A percentile compares a stretch with the other conserved stretches of the same genome.
These are phyloP conservation scores for Ammodytes marinus DNA, from an alignment of 2,113 vertebrate genomes.

Conservation along the genomic window DNA sequence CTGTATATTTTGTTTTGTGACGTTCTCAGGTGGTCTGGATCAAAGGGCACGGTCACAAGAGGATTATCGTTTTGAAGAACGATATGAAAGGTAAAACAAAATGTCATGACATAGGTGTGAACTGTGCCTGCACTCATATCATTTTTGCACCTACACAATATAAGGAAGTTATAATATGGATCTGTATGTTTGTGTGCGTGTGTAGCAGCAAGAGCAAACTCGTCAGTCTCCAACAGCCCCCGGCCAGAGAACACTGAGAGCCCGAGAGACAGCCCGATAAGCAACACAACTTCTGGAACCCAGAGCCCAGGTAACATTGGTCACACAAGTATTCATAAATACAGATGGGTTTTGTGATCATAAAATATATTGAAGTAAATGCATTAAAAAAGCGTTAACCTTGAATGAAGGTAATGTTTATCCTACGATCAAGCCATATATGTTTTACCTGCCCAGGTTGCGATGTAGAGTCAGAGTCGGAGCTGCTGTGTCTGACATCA, in stretches of 20 bases:
- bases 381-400: not conserved
- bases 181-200: slow-evolving; percentile 29
- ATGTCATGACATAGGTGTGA: not conserved
- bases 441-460: slow-evolving; percentile 71
- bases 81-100: slow-evolving; percentile 95
- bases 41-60: slow-evolving; percentile 98
- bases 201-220: slow-evolving; percentile 73
- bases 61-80: slow-evolving; percentile 97
- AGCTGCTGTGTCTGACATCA: slow-evolving; percentile 89
- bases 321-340: not conserved
- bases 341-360: not conserved
- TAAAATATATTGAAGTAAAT: not conserved
- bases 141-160: accelerated
- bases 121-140: not conserved
- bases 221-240: slow-evolving; percentile 71
- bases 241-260: slow-evolving; percentile 54
- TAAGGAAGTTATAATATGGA: not conserved
- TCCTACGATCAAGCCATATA: not conserved
- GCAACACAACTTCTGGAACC: slow-evolving; percentile 48
- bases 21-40: slow-evolving; percentile 95
- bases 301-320: slow-evolving; percentile 69
- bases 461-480: slow-evolving; percentile 82
- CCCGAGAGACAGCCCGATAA: slow-evolving; percentile 68
- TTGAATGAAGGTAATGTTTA: not conserved
- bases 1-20: not conserved